Conservation (phyloP, 2,888 invertebrate species). For the Megalurothrips usitatus region DNA sequence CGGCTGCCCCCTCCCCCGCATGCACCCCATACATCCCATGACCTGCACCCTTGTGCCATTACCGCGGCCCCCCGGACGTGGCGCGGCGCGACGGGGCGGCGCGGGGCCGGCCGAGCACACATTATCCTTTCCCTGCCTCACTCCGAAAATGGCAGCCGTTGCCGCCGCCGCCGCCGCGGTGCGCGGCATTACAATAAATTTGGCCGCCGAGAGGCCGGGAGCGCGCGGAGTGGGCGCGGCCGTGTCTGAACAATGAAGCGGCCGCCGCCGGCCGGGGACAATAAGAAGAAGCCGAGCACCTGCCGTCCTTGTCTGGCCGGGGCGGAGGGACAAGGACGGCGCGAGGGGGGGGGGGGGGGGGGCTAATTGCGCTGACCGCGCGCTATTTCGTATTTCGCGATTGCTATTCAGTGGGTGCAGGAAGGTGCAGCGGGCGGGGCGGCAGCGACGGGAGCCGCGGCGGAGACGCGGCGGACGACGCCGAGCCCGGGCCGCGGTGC, state of each 20-base stretch:
- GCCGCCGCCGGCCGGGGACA: slow-evolving; percentile 8
- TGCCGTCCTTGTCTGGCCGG: not conserved
- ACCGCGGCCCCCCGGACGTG: not conserved
- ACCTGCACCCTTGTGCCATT: not conserved
- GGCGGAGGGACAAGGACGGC: not conserved
- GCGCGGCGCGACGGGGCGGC: not conserved
- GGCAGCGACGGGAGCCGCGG: too few relatives aligned
- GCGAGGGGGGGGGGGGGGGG: not conserved
- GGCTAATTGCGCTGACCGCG: not conserved
- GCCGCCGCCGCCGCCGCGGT: not conserved
- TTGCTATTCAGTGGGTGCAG: too few relatives aligned
- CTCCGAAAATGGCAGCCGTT: not conserved
- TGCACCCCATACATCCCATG: slow-evolving; percentile 1
- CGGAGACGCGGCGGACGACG: too few relatives aligned
- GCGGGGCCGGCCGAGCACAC: not conserved
- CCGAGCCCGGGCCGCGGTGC: too few relatives aligned
- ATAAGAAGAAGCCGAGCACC: not conserved
- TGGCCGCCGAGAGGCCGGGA: not conserved
- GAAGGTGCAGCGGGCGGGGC: too few relatives aligned
- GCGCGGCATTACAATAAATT: slow-evolving; percentile 8
- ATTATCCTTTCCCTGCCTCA: not conserved
- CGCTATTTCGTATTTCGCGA: too few relatives aligned
- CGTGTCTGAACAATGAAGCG: not conserved
- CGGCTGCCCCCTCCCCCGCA: not conserved
- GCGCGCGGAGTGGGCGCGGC: too few relatives aligned